phyloP scores from a whole-genome alignment of 2,797 vertebrate genomes.

The Cirrhinus molitorella region DNA sequence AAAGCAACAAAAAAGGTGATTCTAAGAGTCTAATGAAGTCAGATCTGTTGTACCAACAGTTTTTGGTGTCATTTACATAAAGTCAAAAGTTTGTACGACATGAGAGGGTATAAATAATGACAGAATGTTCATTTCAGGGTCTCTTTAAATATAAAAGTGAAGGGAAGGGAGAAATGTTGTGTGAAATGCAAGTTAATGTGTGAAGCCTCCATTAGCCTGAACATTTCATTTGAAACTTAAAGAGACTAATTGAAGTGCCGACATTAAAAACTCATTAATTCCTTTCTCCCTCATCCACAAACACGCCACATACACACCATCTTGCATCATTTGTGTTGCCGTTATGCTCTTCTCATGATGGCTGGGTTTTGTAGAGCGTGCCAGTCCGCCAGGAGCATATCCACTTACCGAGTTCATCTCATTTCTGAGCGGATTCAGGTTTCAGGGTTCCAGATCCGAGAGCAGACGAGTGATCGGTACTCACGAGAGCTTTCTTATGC shows the following conservation, averaged over 20 bases:
- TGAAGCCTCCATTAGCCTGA: conserved; percentile 16
- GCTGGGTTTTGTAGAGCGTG: conserved; percentile 21
- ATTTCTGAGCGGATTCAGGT: conserved; percentile 42
- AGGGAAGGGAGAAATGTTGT: neutral
- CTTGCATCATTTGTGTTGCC: conserved; percentile 23
- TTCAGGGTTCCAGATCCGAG: conserved; percentile 20
- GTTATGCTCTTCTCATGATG: conserved; percentile 10
- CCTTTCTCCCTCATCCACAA: neutral
- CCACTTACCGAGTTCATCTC: conserved; percentile 49
- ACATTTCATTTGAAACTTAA: conserved; percentile 41
- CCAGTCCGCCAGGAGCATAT: conserved; percentile 36
- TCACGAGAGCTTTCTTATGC: conserved; percentile 8
- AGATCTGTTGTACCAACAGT: no score
- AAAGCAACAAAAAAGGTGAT: no score
- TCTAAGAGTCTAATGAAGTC: no score
- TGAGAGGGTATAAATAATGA: neutral
- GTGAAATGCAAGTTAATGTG: conserved; percentile 15
- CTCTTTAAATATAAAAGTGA: neutral
- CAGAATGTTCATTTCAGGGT: neutral
- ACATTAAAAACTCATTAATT: conserved; percentile 51
- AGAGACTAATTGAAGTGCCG: conserved; percentile 39
- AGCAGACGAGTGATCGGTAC: conserved; percentile 31
- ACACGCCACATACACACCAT: neutral
- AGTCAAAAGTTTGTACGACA: neutral
- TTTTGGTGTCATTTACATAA: neutral